Evolutionary conservation across 2,888 invertebrate species (phyloP).

Genomic region (Ophion obscuratus): DNA sequence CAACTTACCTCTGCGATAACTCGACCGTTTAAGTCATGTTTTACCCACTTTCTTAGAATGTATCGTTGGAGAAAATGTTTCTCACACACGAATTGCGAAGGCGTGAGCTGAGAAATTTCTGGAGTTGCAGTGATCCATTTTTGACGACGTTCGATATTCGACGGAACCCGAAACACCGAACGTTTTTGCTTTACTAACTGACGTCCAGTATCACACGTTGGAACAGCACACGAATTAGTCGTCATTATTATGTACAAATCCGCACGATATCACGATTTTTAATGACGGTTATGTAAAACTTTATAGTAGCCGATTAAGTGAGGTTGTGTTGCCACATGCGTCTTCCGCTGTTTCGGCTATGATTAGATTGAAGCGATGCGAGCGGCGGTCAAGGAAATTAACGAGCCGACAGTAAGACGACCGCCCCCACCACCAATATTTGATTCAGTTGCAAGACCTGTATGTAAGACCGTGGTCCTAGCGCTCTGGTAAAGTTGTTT

Average conservation of each 20-base stretch:
- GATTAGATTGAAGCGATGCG: too few relatives aligned
- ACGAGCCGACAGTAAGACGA: too few relatives aligned
- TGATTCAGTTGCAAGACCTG: too few relatives aligned
- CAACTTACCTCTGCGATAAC: conserved; percentile 26
- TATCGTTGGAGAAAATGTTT: conserved; percentile 9
- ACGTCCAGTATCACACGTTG: conserved; percentile 2
- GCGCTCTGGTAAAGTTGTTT: too few relatives aligned
- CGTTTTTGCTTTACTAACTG: conserved; percentile 12
- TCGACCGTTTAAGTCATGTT: conserved; percentile 23
- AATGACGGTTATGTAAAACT: too few relatives aligned
- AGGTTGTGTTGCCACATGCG: too few relatives aligned
- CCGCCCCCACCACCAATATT: too few relatives aligned
- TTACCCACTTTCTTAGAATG: conserved; percentile 13
- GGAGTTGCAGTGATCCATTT: conserved; percentile 33
- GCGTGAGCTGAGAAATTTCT: conserved; percentile 4
- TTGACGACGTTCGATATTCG: conserved; percentile 14
- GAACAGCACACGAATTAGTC: conserved; percentile 13
- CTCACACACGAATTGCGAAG: conserved; percentile 24
- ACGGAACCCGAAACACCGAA: conserved; percentile 30
- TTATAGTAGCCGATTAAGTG: too few relatives aligned
- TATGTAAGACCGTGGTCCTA: too few relatives aligned
- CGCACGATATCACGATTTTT: neutral
- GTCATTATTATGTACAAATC: neutral
- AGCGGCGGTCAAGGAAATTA: too few relatives aligned
- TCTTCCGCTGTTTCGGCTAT: too few relatives aligned